Evolutionary conservation across 2,113 vertebrate species (phyloP), one percentile per base, ranked within the genome.

Genomic region (Larimichthys polyactis): DNA sequence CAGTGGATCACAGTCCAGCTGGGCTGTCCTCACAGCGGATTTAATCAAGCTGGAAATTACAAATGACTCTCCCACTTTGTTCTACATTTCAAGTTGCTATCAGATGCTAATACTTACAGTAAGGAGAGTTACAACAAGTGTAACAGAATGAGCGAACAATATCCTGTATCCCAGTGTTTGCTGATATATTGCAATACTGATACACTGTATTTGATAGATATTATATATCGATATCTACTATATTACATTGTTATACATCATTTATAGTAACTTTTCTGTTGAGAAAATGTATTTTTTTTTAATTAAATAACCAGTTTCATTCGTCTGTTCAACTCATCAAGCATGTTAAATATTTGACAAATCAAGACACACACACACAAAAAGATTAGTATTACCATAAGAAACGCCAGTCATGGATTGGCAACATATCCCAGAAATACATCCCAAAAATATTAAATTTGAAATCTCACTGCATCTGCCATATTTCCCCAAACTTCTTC

Each of bases 31-130:
- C 71, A 84, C 19, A 29, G 15, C 40, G 0, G 29, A 77, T 74
- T 60, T 58, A 58, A 63, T 77, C 29, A 27, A 20, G 43, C 70
- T 52, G 71, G 8, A 79, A 68, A 75, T 70, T 27, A 55, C 15
- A 43, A 19, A 10, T 55, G 3, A 43, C 5, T 59, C 7, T 55
- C 11, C 66, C 2, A 2, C 19, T 48, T 46, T 82, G 55, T 49
- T 64, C 27, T n/a, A 24, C 17, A 64, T 51, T 71, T 27, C 2
- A 64, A 46, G 17, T 7, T 32, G 11, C 7, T 16, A 52, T 11
- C 19, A 69, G 22, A 10, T 51, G 52, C 20, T 16, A 24, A 16
- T 40, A n/a, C 10, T 16, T 36, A 40, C 36, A 40, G 36, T 40
- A 20, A 17, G n/a, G 15, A 27, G 16, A 51, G 54, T 51, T 43